Percentiles rank a stretch among this genome's conserved stretches.
These are phyloP conservation scores for Panurus biarmicus DNA, from an alignment of 2,113 vertebrate genomes.

Conservation along the genomic window DNA sequence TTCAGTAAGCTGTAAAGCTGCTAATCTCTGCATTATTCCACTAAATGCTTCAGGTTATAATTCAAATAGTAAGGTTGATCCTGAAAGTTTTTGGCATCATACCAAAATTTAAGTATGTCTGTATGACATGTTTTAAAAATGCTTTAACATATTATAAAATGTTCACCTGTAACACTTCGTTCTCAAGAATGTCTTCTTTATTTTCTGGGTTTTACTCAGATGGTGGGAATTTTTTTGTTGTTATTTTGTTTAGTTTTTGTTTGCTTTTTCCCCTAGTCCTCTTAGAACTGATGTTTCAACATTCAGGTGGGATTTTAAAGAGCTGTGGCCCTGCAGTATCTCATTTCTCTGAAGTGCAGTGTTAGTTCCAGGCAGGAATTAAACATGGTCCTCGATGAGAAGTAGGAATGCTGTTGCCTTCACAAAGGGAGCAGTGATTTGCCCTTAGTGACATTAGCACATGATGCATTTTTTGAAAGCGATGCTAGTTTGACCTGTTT, in stretches of 20 bases:
- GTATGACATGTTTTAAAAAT: conserved; percentile 40
- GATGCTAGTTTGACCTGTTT: not conserved
- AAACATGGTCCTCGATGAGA: not conserved
- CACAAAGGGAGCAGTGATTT: not conserved
- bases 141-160: not conserved
- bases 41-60: not conserved
- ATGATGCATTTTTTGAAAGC: not conserved
- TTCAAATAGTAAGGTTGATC: not conserved
- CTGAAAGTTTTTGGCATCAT: conserved; percentile 59
- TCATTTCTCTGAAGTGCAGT: not conserved
- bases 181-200: not conserved
- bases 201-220: not conserved
- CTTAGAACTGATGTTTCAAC: not conserved
- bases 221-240: accelerated
- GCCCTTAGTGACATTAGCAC: not conserved
- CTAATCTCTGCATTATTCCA: not conserved
- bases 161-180: not conserved
- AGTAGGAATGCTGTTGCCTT: not conserved
- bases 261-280: not conserved
- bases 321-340: not conserved
- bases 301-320: not conserved
- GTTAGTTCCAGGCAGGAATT: not conserved
- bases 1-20: conserved; percentile 67
- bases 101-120: conserved; percentile 65
- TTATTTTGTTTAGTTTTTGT: not conserved